Percentiles rank a stretch among this genome's conserved stretches.
phyloP scores from a whole-genome alignment of 2,888 invertebrate genomes.

The Idaea straminata region DNA sequence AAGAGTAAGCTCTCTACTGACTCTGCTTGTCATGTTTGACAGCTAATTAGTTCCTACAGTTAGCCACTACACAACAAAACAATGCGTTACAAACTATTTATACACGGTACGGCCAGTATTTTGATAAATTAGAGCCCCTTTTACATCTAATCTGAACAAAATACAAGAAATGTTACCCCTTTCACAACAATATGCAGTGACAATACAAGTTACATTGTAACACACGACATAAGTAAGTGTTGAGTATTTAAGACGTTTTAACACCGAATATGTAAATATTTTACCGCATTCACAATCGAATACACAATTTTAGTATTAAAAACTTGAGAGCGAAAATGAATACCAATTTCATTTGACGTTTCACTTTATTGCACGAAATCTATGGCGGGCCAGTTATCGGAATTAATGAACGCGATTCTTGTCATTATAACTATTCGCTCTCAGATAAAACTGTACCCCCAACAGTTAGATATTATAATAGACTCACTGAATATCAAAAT shows the following conservation, averaged over 20 bases:
- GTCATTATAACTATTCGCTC: background rate
- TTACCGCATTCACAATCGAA: background rate
- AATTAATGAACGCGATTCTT: background rate
- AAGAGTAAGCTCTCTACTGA: background rate
- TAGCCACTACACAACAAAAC: constrained; percentile 34
- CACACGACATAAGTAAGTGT: background rate
- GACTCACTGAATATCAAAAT: constrained; percentile 47
- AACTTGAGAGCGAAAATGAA: constrained; percentile 43
- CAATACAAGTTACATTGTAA: background rate
- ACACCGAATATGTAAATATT: background rate
- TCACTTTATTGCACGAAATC: constrained; percentile 71
- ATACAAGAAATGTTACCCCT: background rate
- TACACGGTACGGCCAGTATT: background rate
- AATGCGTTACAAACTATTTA: constrained; percentile 20
- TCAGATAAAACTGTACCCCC: background rate
- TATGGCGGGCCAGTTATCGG: constrained; percentile 67
- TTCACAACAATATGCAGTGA: background rate
- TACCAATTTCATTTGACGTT: constrained; percentile 72
- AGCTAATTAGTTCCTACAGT: constrained; percentile 21
- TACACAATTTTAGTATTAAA: background rate
- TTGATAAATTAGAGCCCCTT: background rate
- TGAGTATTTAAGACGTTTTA: background rate
- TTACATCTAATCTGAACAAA: background rate
- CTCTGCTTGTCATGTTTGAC: constrained; percentile 23
- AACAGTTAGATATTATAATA: constrained; percentile 22